phyloP scores from a whole-genome alignment of 2,113 vertebrate species.

The Stegostoma tigrinum region DNA sequence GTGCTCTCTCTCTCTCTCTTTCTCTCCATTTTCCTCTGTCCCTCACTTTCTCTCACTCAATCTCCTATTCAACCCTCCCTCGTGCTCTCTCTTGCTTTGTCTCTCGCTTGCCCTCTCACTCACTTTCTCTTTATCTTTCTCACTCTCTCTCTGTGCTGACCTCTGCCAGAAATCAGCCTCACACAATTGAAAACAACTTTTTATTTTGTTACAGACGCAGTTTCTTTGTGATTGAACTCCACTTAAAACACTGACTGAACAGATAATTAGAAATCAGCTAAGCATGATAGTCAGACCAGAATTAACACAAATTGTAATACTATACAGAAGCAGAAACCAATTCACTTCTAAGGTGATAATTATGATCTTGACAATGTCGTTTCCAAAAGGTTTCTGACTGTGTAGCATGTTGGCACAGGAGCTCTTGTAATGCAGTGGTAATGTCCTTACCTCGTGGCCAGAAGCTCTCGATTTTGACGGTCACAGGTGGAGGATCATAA shows the following conservation, averaged over 20 bases:
- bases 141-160: no score
- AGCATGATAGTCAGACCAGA: no score
- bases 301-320: no score
- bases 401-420: background rate
- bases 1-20: no score
- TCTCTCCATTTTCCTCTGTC: background rate
- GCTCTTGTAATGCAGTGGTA: no score
- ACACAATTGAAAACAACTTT: background rate
- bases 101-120: background rate
- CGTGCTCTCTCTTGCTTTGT: background rate
- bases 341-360: background rate
- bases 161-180: background rate
- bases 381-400: background rate
- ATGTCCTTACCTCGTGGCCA: no score
- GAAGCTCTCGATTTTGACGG: no score
- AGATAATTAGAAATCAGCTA: background rate
- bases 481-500: no score
- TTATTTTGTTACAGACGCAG: background rate
- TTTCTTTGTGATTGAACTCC: background rate
- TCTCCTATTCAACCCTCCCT: background rate
- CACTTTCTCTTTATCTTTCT: background rate
- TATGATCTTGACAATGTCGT: background rate
- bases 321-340: background rate
- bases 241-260: background rate
- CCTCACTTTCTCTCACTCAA: background rate